Evolutionary conservation across 2,888 invertebrate genomes (phyloP).

Genomic region (Drosophila colorata): DNA sequence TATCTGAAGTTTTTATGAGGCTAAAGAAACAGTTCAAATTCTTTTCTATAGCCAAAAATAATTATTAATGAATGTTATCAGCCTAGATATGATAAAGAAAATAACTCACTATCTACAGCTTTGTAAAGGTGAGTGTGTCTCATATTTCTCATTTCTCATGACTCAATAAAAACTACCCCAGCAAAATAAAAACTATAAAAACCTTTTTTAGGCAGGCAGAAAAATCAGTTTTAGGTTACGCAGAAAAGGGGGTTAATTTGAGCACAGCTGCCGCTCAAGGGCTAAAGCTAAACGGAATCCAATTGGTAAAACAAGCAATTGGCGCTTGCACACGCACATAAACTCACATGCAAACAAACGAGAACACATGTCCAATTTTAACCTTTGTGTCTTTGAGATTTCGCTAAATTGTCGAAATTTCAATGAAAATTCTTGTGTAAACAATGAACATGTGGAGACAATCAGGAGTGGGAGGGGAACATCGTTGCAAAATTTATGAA

Average conservation of each 20-base stretch:
- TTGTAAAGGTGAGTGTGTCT: conserved; percentile 7
- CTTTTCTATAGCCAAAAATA: background rate
- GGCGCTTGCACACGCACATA: conserved; percentile 1
- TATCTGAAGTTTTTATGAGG: background rate
- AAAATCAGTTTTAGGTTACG: conserved; percentile 33
- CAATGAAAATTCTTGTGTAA: conserved; percentile 56
- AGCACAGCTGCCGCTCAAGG: conserved; percentile 50
- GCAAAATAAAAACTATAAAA: background rate
- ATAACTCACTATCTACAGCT: conserved; percentile 2
- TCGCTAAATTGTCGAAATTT: conserved; percentile 45
- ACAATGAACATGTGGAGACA: conserved; percentile 31
- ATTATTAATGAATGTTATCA: conserved; percentile 4
- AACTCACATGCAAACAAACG: background rate
- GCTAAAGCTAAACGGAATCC: conserved; percentile 12
- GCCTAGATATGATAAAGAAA: conserved; percentile 21
- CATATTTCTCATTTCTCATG: background rate
- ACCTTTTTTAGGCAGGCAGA: background rate
- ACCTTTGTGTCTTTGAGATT: conserved; percentile 48
- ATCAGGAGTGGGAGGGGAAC: background rate
- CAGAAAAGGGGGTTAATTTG: conserved; percentile 4
- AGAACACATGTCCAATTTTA: conserved; percentile 23
- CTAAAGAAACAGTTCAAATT: background rate
- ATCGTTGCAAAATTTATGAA: conserved; percentile 25
- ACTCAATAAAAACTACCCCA: conserved; percentile 31
- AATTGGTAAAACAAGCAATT: conserved; percentile 43